phyloP scores from a whole-genome alignment of 1,140 invertebrate genomes.

The Apis laboriosa region DNA sequence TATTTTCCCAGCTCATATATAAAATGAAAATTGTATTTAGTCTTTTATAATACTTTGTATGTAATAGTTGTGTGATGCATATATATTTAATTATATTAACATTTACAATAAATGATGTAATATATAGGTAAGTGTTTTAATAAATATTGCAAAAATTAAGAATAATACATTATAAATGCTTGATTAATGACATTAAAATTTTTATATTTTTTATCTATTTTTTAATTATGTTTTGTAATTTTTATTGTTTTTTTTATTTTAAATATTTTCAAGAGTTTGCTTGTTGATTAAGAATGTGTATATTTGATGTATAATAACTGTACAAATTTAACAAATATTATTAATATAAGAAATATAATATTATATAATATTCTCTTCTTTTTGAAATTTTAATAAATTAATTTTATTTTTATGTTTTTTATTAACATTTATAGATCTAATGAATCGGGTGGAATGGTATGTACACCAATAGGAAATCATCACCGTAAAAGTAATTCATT shows the following conservation, averaged over 20 bases:
- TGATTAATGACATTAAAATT: slow-evolving; percentile 29
- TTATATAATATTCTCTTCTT: neutral
- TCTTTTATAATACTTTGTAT: slow-evolving; percentile 18
- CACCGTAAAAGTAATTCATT: slow-evolving; percentile 91
- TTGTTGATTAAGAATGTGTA: slow-evolving; percentile 7
- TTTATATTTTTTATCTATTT: slow-evolving; percentile 23
- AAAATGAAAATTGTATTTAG: slow-evolving; percentile 18
- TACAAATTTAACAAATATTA: too few relatives aligned
- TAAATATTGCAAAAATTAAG: neutral
- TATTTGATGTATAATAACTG: neutral
- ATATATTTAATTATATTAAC: slow-evolving; percentile 24
- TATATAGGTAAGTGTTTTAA: slow-evolving; percentile 47
- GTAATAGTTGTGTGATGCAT: slow-evolving; percentile 20
- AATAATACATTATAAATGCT: slow-evolving; percentile 13
- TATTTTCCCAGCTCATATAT: slow-evolving; percentile 33
- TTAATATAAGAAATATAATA: too few relatives aligned
- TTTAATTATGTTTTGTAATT: slow-evolving; percentile 19
- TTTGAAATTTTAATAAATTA: neutral
- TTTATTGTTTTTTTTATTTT: neutral
- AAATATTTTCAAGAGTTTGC: slow-evolving; percentile 12
- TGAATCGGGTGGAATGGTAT: slow-evolving; percentile 70
- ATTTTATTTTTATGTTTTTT: neutral
- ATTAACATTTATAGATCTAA: slow-evolving; percentile 67
- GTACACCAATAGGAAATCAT: slow-evolving; percentile 76
- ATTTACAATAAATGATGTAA: slow-evolving; percentile 33